phyloP scores from a whole-genome alignment of 2,113 vertebrate genomes.

The Aythya baeri region DNA sequence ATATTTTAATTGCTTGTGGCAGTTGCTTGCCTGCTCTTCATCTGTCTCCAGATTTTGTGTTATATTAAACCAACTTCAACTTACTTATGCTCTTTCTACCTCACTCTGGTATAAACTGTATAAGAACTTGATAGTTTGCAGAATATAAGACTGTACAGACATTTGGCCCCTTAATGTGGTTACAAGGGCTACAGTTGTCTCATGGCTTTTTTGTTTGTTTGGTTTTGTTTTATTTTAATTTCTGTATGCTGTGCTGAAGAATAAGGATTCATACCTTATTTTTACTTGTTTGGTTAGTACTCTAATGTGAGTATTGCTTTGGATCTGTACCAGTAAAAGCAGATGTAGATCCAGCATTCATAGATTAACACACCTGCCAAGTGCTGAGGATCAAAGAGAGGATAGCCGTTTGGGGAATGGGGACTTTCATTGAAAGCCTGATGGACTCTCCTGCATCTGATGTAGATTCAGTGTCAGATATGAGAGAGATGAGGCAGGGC shows the following conservation, averaged over 20 bases:
- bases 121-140: neutral
- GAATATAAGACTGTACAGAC: neutral
- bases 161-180: neutral
- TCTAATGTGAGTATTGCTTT: slow-evolving; percentile 57
- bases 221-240: neutral
- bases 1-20: neutral
- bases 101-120: neutral
- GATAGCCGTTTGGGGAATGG: slow-evolving; percentile 34
- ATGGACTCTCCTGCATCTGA: slow-evolving; percentile 45
- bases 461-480: slow-evolving; percentile 45
- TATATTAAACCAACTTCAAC: neutral
- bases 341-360: slow-evolving; percentile 53
- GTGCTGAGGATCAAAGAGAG: slow-evolving; percentile 57
- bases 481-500: slow-evolving; percentile 26
- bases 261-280: slow-evolving; percentile 54
- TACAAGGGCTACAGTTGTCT: slow-evolving; percentile 4
- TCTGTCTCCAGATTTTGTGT: slow-evolving; percentile 7
- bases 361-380: slow-evolving; percentile 71
- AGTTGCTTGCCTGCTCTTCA: neutral
- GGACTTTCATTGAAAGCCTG: slow-evolving; percentile 49
- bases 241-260: slow-evolving; percentile 10
- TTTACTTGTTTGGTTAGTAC: slow-evolving; percentile 48
- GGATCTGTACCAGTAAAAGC: slow-evolving; percentile 60
- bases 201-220: neutral
- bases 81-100: neutral